Base-by-base conservation (phyloP, 2,113 vertebrate species). In the Entosphenus tridentatus region DNA sequence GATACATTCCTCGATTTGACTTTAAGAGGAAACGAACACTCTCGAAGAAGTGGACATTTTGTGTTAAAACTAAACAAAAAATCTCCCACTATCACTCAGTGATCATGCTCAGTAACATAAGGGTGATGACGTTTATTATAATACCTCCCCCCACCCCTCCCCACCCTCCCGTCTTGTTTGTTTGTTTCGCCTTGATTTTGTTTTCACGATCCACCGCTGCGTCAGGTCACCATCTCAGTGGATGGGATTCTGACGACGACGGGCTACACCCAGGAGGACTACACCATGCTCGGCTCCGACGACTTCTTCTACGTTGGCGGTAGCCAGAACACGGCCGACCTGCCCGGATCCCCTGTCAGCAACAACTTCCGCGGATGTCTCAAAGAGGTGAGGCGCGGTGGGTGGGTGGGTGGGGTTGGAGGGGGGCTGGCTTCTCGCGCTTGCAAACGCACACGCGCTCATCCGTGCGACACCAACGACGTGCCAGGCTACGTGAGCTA, bases 321-420 rank as follows among this genome's bases (percentile, higher is more conserved):
- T 71, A 96, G 91, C 73, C 92, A 90, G 11, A 97, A 89, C 72
- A 97, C 92, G 0, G 92, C 92, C 1, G 92, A 97, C 76, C 80
- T 97, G 72, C 92, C 92, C 13, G 92, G 92, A 17, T 97, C 92
- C 58, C 92, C 92, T 3, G 91, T 97, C 77, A 97, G 92, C 87
- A 97, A 97, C 82, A 97, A 97, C 77, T 97, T 97, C 79, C 95
- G 96, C 89, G 92, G 92, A 75, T 97, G 92, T 76, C 84, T 97
- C 57, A 86, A 84, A 82, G 92, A 97, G 89, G 92, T 97, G 82
- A 79, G 39, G 39, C 39, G 39, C 39, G 39, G 39, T 39, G 39
- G 39, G 39, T 39, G 39, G 39, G 39, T 39, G 39, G 39, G 39
- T 6, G 39, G 3, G 3, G 4, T 3, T 39, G 21, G 21, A 21